A percentile compares a stretch with the other conserved stretches of the same genome.
Evolutionary conservation across 2,888 invertebrate genomes (phyloP).

Genomic region (Corythucha ciliata): DNA sequence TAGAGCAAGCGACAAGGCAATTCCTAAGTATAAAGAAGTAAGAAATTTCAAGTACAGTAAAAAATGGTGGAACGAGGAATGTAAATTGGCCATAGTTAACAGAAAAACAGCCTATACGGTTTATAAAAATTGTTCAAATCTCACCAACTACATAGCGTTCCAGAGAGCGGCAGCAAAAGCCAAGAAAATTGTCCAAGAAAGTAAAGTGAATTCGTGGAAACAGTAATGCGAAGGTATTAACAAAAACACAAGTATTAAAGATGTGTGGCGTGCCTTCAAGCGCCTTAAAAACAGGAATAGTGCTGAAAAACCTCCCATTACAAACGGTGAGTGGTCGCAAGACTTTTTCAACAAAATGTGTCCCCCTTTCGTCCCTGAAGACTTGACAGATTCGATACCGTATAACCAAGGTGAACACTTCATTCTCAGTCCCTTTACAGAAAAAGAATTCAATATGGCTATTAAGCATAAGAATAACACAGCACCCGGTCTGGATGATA

Average conservation of each 20-base stretch:
- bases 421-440: neutral
- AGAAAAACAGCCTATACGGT: neutral
- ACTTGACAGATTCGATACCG: too few relatives aligned
- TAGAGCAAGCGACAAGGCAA: neutral
- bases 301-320: neutral
- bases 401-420: too few relatives aligned
- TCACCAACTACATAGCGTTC: neutral
- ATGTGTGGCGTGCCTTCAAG: neutral
- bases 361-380: neutral
- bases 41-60: neutral
- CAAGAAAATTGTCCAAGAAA: neutral
- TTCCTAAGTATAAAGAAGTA: neutral
- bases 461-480: neutral
- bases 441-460: neutral
- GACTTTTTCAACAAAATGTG: neutral
- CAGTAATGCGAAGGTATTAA: neutral
- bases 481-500: neutral
- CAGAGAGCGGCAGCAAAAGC: neutral
- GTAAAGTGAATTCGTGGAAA: neutral
- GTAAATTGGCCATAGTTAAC: neutral
- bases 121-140: neutral
- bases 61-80: slow-evolving; percentile 1
- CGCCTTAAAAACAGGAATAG: neutral
- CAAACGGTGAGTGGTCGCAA: too few relatives aligned
- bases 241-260: neutral